Evolutionary conservation across 35 echinoderm and acorn worm species (phyloP), one percentile per base, ranked within the genome.

Genomic region (Ophioderma brevispina): DNA sequence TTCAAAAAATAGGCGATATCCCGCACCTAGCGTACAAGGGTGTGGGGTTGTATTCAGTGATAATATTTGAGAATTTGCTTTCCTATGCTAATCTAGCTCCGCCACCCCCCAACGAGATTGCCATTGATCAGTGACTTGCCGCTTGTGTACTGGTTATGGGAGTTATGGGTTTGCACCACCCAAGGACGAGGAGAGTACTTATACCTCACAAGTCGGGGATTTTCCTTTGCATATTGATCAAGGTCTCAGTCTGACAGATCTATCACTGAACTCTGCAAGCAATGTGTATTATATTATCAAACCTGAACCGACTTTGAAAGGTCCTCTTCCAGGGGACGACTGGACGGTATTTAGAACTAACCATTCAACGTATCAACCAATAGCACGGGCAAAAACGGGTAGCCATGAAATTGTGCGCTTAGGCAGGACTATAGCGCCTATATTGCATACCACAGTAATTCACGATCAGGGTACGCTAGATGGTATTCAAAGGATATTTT

Each of bases 331-430:
- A 0, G 89, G 91, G 0, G 91, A 95, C 14, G 85, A 91, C 30
- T 99, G 97, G 97, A 93, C 97, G 21, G 94, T 95, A 4, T 99
- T 99, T 31, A 95, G 94, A 33, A 88, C 82, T 31, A 95, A 99
- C 39, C 97, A 99, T 46, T 87, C 90, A 15, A 95, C 97, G 18
- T 99, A 99, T 37, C 76, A 91, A 76, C 76, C 97, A 13, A 88
- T 99, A 3, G 91, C n/a, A n/a, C 79, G 90, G 38, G 97, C 94
- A 34, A 93, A 91, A 82, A 92, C 88, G 33, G 84, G 87, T 30
- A 95, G 75, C 15, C 87, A 95, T 31, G 85, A 91, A 37, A 75
- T 89, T 35, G 43, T 82, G 2, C 2, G 90, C 13, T 46, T 93
- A 13, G 46, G 55, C 25, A 80, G 85, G 18, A 86, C 77, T 33